A percentile compares a stretch with the other conserved stretches of the same genome.
Conservation (phyloP, 2,888 invertebrate species). For the Cephus spinipes region DNA sequence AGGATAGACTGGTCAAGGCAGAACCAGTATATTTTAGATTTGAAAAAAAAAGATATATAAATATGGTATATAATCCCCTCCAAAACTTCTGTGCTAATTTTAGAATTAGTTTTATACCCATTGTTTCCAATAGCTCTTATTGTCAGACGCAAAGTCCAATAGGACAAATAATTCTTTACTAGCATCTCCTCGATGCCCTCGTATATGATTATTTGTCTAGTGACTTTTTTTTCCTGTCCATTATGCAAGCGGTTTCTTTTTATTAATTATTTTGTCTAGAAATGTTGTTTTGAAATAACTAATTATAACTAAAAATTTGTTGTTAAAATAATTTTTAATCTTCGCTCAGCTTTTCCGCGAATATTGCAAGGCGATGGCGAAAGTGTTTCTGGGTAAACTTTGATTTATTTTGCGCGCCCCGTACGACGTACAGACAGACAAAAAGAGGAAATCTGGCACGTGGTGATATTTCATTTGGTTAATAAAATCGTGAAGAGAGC, state of each 20-base stretch:
- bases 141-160: background rate
- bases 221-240: background rate
- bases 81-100: background rate
- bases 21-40: background rate
- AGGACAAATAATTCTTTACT: background rate
- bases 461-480: background rate
- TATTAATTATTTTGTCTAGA: background rate
- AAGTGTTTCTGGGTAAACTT: background rate
- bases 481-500: background rate
- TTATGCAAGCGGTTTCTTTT: background rate
- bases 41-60: background rate
- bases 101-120: background rate
- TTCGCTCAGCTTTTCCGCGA: background rate
- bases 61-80: background rate
- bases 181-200: background rate
- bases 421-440: background rate
- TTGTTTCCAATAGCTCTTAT: background rate
- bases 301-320: too few relatives aligned
- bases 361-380: background rate
- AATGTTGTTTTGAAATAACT: background rate
- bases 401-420: background rate
- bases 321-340: background rate
- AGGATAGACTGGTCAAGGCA: background rate
- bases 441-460: background rate
- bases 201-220: background rate